phyloP scores from a whole-genome alignment of 2,797 vertebrate species.

The Anabas testudineus region DNA sequence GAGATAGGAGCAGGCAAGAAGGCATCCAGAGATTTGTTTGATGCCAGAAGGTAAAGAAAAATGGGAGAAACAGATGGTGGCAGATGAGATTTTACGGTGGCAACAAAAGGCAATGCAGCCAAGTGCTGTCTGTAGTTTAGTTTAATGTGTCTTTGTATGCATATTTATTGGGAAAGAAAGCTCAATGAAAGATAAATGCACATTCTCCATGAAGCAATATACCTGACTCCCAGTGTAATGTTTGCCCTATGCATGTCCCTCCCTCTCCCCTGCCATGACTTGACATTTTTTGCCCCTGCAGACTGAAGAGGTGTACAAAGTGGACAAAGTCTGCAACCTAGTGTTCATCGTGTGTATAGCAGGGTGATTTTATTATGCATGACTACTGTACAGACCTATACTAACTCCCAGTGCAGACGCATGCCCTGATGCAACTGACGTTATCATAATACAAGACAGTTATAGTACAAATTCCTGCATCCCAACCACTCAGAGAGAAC shows the following conservation, averaged over 20 bases:
- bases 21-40: conserved; percentile 19
- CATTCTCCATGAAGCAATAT: conserved; percentile 73
- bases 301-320: conserved; percentile 45
- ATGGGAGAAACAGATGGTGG: conserved; percentile 6
- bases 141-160: conserved; percentile 29
- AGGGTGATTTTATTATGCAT: conserved; percentile 75
- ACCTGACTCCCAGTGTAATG: conserved; percentile 45
- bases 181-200: conserved; percentile 42
- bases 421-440: conserved; percentile 49
- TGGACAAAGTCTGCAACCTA: conserved; percentile 64
- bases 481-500: conserved; percentile 2
- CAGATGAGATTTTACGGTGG: conserved; percentile 9
- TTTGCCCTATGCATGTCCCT: conserved; percentile 64
- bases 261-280: conserved; percentile 58
- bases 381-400: conserved; percentile 56
- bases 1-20: conserved; percentile 19
- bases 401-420: conserved; percentile 38
- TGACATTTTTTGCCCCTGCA: conserved; percentile 61
- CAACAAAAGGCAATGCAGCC: background rate
- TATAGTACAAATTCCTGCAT: background rate
- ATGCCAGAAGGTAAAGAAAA: conserved; percentile 17
- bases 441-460: background rate
- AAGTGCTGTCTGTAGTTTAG: conserved; percentile 8
- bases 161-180: conserved; percentile 20
- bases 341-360: conserved; percentile 62